These are phyloP conservation scores for Aphelenchoides besseyi DNA, from an alignment of 1,140 invertebrate genomes.

Conservation along the genomic window DNA sequence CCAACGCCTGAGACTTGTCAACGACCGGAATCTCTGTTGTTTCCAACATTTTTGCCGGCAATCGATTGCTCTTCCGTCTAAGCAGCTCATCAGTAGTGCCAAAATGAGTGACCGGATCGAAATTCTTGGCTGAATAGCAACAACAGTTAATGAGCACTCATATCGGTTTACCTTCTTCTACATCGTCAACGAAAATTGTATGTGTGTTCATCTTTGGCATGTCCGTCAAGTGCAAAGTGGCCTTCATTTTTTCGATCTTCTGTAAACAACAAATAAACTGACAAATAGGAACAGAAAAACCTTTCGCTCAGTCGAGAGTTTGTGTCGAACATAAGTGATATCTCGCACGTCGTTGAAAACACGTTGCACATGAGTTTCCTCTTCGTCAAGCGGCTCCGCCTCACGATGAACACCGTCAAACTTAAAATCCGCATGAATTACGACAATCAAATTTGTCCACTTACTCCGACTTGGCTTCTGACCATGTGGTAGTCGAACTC, in stretches of 20 bases:
- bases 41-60: slow-evolving; percentile 69
- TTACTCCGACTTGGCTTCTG: slow-evolving; percentile 75
- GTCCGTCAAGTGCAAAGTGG: slow-evolving; percentile 78
- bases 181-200: slow-evolving; percentile 75
- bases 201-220: slow-evolving; percentile 73
- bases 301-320: slow-evolving; percentile 77
- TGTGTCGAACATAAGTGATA: slow-evolving; percentile 80
- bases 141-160: not conserved
- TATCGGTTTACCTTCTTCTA: slow-evolving; percentile 68
- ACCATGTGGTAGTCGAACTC: slow-evolving; percentile 99
- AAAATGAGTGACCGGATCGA: slow-evolving; percentile 73
- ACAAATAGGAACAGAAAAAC: slow-evolving; percentile 52
- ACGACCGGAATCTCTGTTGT: slow-evolving; percentile 64
- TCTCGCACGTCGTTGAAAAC: slow-evolving; percentile 86
- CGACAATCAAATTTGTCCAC: slow-evolving; percentile 8
- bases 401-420: slow-evolving; percentile 72
- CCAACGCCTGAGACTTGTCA: slow-evolving; percentile 63
- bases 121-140: slow-evolving; percentile 65
- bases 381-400: slow-evolving; percentile 67
- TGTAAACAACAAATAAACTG: slow-evolving; percentile 40
- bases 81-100: slow-evolving; percentile 75
- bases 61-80: slow-evolving; percentile 71
- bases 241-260: slow-evolving; percentile 81
- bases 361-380: slow-evolving; percentile 75
- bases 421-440: slow-evolving; percentile 25